Evolutionary conservation across 2,113 vertebrate genomes (phyloP), one percentile per base, ranked within the genome.

Genomic region (Tyto alba): DNA sequence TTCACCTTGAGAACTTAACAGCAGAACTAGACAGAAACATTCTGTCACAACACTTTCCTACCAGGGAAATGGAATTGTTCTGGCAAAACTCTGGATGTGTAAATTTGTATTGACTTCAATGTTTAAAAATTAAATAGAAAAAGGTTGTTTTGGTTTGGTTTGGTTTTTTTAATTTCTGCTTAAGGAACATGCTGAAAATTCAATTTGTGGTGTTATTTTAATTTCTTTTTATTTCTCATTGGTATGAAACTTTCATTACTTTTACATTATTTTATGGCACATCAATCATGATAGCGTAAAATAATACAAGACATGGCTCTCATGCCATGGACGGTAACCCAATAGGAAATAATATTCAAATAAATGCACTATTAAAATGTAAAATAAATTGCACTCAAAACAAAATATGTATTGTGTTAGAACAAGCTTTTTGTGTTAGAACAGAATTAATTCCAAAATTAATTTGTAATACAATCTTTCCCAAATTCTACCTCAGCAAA

Each of bases 221-320:
- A 72, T 89, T 89, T 74, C 4, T 63, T 82, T 85, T 62, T 74
- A 60, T 72, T 94, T 68, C 53, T 85, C 43, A 56, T 67, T 5
- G 5, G 5, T n/a, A 76, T 50, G 26, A 10, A 85, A 60, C 43
- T 93, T 94, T n/a, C 81, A 96, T 94, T 95, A 79, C 18, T 95
- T 93, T 63, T 72, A 43, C 66, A 86, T 95, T 93, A 89, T 91
- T 93, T 96, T 95, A 56, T 88, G 71, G 50, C 48, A 79, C 53
- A 89, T 91, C 53, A 85, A 45, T 93, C 87, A 89, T 73, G 48
- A 63, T 25, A 74, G 38, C 27, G 32, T 36, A 78, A 95, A 95
- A 50, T 74, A 90, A 74, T 67, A 29, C 36, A 86, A 77, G 83
- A 75, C 73, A 50, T 71, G 47, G 63, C 47, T 81, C 32, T 75